phyloP scores from a whole-genome alignment of 1,140 invertebrate genomes.

The Procambarus clarkii region DNA sequence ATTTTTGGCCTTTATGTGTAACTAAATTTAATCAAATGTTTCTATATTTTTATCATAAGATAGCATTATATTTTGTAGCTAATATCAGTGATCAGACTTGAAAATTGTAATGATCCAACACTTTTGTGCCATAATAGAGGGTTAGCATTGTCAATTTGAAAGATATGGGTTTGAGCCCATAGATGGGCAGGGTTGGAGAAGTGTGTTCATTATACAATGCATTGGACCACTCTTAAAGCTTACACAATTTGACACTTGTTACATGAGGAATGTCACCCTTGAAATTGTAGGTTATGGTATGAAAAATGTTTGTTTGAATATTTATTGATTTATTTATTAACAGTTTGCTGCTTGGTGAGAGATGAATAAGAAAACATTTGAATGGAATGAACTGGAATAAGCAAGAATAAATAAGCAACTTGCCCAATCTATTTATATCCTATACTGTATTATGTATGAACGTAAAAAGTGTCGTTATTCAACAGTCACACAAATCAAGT shows the following conservation, averaged over 20 bases:
- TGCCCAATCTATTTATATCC: background rate
- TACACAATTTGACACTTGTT: background rate
- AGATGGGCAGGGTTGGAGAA: background rate
- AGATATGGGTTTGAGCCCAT: background rate
- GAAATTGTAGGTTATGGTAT: too few species aligned
- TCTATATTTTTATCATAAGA: background rate
- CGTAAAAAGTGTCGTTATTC: too few species aligned
- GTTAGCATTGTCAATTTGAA: background rate
- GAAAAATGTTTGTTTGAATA: background rate
- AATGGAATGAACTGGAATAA: background rate
- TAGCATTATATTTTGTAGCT: background rate
- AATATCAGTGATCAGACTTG: background rate
- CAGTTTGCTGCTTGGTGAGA: background rate
- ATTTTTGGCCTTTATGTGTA: background rate
- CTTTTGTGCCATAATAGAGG: background rate
- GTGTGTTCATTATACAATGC: background rate
- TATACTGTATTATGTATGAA: too few species aligned
- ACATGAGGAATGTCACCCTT: background rate
- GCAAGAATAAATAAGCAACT: slow-evolving; percentile 8
- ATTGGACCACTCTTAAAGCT: background rate
- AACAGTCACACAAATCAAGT: too few species aligned
- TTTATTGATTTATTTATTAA: background rate
- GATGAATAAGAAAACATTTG: background rate
- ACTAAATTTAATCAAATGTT: background rate
- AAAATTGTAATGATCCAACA: background rate